phyloP scores from a whole-genome alignment of 2,888 invertebrate species.

The Chloroclystis v-ata region DNA sequence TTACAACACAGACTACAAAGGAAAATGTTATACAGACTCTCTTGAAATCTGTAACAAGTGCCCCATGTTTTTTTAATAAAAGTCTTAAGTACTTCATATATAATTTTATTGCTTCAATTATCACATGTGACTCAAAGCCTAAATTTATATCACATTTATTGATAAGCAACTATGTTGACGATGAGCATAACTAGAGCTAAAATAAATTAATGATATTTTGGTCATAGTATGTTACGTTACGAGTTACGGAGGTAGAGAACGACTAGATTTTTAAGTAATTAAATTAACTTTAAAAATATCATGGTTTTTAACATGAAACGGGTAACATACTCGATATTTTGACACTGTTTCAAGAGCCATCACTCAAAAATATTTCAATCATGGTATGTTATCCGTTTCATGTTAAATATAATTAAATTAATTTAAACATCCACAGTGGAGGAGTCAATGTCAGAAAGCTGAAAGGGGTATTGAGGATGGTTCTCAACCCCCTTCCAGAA shows the following conservation, averaged over 20 bases:
- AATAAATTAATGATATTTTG: neutral
- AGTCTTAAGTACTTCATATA: neutral
- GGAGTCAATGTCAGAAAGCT: conserved; percentile 25
- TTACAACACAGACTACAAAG: conserved; percentile 97
- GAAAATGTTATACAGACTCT: conserved; percentile 96
- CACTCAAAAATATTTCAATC: too few species aligned
- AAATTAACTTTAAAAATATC: conserved; percentile 13
- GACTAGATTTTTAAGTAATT: conserved; percentile 35
- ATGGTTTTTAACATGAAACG: too few species aligned
- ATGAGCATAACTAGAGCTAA: too few species aligned
- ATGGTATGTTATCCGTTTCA: too few species aligned
- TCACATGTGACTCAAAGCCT: conserved; percentile 23
- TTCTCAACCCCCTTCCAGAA: conserved; percentile 82
- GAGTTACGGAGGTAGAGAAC: conserved; percentile 33
- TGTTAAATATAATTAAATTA: conserved; percentile 14
- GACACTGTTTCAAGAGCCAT: too few species aligned
- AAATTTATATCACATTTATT: conserved; percentile 41
- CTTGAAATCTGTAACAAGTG: conserved; percentile 64
- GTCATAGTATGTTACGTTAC: neutral
- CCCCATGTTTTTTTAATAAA: conserved; percentile 14
- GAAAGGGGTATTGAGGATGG: conserved; percentile 85
- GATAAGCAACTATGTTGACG: conserved; percentile 16
- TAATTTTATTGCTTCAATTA: conserved; percentile 21
- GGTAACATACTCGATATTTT: too few species aligned
- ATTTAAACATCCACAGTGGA: conserved; percentile 15